Evolutionary conservation across 2,113 vertebrate genomes (phyloP).

Genomic region (Echinops telfairi): DNA sequence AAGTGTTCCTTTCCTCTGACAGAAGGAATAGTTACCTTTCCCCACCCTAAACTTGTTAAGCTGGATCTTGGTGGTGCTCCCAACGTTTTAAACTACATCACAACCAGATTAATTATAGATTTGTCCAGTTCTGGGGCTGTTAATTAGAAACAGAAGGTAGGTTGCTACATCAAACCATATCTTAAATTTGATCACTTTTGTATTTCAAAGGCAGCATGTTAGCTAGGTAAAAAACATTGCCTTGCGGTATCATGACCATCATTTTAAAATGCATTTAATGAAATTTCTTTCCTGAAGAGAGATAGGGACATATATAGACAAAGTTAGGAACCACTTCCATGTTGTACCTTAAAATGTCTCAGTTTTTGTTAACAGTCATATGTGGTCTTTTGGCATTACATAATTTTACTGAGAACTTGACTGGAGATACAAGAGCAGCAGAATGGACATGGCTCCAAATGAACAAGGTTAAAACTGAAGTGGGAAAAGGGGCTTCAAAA

Average conservation of each 20-base stretch:
- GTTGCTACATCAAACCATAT: slow-evolving; percentile 6
- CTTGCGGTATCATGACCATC: neutral
- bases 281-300: slow-evolving; percentile 2
- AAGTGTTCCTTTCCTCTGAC: neutral
- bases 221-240: neutral
- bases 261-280: slow-evolving; percentile 20
- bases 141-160: neutral
- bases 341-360: neutral
- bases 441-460: neutral
- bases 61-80: neutral
- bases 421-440: neutral
- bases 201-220: neutral
- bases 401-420: neutral
- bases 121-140: neutral
- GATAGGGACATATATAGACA: neutral
- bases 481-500: too few species aligned
- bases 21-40: neutral
- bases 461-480: neutral
- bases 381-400: neutral
- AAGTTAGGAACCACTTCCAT: neutral
- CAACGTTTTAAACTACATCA: slow-evolving; percentile 5
- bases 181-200: slow-evolving; percentile 44
- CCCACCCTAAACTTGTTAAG: neutral
- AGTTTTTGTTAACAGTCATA: neutral
- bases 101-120: neutral